These are phyloP conservation scores for Dolomedes plantarius DNA, from an alignment of 2,888 invertebrate genomes.

Conservation along the genomic window DNA sequence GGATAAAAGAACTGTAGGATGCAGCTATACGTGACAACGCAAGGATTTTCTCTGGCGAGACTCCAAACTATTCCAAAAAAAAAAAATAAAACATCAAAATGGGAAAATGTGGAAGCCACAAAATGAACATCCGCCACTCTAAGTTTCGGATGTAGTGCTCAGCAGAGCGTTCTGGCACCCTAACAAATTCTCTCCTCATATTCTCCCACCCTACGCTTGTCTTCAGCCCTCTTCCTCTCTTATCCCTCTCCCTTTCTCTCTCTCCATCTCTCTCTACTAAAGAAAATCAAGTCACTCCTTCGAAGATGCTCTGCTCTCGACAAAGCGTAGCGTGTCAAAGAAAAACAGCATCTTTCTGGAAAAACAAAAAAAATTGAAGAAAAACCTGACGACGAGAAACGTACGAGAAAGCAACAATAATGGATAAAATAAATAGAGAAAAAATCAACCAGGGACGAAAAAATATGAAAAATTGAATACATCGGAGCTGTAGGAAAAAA, in stretches of 20 bases:
- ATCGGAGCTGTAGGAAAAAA: slow-evolving; percentile 37
- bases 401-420: slow-evolving; percentile 66
- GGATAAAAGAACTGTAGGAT: no score
- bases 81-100: slow-evolving; percentile 25
- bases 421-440: slow-evolving; percentile 61
- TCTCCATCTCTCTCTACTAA: slow-evolving; percentile 13
- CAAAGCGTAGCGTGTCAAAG: slow-evolving; percentile 66
- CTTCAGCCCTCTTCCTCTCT: slow-evolving; percentile 8
- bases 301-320: slow-evolving; percentile 40
- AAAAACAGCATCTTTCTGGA: slow-evolving; percentile 55
- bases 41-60: slow-evolving; percentile 27
- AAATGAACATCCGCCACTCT: slow-evolving; percentile 67
- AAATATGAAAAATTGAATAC: slow-evolving; percentile 70
- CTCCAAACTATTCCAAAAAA: slow-evolving; percentile 45
- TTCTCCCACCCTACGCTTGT: slow-evolving; percentile 24
- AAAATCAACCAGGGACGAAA: slow-evolving; percentile 38
- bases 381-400: slow-evolving; percentile 58
- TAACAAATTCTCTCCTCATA: slow-evolving; percentile 60
- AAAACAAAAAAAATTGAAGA: slow-evolving; percentile 35
- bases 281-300: slow-evolving; percentile 65
- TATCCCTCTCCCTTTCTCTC: not conserved
- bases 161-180: slow-evolving; percentile 62
- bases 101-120: slow-evolving; percentile 59
- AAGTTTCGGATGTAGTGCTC: slow-evolving; percentile 58
- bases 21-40: slow-evolving; percentile 22